Evolutionary conservation across 2,797 vertebrate genomes (phyloP).

Genomic region (Australoheros facetus): DNA sequence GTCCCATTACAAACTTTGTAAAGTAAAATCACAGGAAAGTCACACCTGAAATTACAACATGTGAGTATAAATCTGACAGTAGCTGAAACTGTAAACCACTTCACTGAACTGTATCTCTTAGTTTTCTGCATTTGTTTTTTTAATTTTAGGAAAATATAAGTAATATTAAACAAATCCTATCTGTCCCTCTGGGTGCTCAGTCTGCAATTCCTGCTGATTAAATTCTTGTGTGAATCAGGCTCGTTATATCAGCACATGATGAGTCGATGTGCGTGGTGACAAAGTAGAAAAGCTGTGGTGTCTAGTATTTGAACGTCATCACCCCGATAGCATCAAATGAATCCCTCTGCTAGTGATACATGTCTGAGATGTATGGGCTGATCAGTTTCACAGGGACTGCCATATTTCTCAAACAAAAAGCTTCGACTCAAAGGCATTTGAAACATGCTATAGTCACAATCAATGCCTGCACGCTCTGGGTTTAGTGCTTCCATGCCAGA

Average conservation of each 20-base stretch:
- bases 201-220: background rate
- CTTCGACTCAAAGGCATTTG: background rate
- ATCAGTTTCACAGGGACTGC: background rate
- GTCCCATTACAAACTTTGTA: conserved; percentile 3
- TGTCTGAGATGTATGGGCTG: background rate
- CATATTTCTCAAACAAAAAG: conserved; percentile 5
- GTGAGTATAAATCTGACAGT: background rate
- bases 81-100: background rate
- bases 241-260: conserved; percentile 2
- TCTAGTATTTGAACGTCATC: background rate
- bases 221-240: background rate
- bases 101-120: background rate
- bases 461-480: background rate
- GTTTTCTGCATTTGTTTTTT: background rate
- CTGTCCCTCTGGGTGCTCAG: background rate
- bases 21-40: background rate
- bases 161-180: background rate
- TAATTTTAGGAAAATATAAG: background rate
- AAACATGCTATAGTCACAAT: conserved; percentile 9
- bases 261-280: background rate
- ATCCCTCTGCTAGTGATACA: background rate
- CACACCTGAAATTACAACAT: conserved; percentile 2
- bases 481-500: background rate
- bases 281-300: background rate
- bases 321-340: background rate